Conservation (phyloP, 2,113 vertebrate species). For the Xyliphius kryptos region DNA sequence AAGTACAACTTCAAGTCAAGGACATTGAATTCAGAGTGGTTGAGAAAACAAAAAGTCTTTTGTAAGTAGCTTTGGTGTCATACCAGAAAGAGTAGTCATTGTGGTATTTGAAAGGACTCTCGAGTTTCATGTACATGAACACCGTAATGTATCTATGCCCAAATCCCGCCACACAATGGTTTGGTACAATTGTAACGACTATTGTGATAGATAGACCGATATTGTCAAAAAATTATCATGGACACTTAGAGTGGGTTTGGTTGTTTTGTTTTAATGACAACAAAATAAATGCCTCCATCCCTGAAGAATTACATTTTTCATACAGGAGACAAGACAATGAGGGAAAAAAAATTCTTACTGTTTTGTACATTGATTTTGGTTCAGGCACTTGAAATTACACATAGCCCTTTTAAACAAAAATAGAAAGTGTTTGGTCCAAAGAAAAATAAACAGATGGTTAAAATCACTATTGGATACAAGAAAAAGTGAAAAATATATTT, state of each 20-base stretch:
- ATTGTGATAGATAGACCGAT: no score
- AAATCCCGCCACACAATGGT: constrained; percentile 44
- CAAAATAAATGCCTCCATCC: constrained; percentile 60
- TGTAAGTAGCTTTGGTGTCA: constrained; percentile 63
- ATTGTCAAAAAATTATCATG: background rate
- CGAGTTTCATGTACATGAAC: constrained; percentile 61
- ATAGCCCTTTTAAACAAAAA: constrained; percentile 57
- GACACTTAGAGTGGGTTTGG: constrained; percentile 42
- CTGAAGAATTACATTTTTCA: constrained; percentile 54
- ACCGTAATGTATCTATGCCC: constrained; percentile 61
- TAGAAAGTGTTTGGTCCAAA: constrained; percentile 67
- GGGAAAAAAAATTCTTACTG: constrained; percentile 50
- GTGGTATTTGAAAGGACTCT: constrained; percentile 62
- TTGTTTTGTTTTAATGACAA: constrained; percentile 59
- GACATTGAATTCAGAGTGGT: constrained; percentile 53
- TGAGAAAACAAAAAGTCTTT: constrained; percentile 62
- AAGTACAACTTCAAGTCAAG: constrained; percentile 50
- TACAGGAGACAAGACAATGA: constrained; percentile 53
- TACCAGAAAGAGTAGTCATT: constrained; percentile 61
- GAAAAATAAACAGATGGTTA: constrained; percentile 42
- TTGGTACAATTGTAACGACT: no score
- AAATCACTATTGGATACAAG: constrained; percentile 47
- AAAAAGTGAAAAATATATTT: constrained; percentile 48
- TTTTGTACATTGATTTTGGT: constrained; percentile 56
- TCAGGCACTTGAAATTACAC: constrained; percentile 69